A percentile compares a stretch with the other conserved stretches of the same genome.
These are phyloP conservation scores for Emydocephalus ijimae DNA, from an alignment of 2,113 vertebrate genomes.

Conservation along the genomic window DNA sequence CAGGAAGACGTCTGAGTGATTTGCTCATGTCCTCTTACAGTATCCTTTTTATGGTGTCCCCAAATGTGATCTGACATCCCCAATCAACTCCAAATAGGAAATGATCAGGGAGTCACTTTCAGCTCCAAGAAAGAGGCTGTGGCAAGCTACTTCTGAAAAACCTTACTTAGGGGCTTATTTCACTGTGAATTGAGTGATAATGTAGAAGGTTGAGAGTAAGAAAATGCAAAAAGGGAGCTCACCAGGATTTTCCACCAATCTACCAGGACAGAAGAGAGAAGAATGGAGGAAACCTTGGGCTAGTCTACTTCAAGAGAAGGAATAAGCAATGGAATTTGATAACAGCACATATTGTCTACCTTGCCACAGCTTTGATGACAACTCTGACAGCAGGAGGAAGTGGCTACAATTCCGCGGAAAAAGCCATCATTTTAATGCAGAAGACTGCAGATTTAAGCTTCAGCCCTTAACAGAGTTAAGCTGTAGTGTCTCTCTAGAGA, in stretches of 20 bases:
- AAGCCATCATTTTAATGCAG: not conserved
- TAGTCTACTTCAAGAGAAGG: not conserved
- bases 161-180: not conserved
- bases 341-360: not conserved
- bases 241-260: not conserved
- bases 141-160: not conserved
- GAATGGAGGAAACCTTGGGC: not conserved
- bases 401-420: not conserved
- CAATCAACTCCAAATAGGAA: not conserved
- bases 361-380: not conserved
- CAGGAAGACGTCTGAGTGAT: not conserved
- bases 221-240: not conserved
- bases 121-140: not conserved
- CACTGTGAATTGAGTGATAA: not conserved
- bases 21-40: not conserved
- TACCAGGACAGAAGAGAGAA: not conserved
- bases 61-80: not conserved
- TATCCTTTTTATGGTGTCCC: not conserved
- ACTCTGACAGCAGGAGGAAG: not conserved
- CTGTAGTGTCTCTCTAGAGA: no score
- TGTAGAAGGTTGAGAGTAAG: not conserved
- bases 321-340: not conserved
- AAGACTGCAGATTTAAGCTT: not conserved
- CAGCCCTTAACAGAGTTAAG: no score
- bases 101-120: not conserved